These are phyloP conservation scores for Euspilapteryx auroguttella DNA, from an alignment of 2,888 invertebrate species.

Conservation along the genomic window DNA sequence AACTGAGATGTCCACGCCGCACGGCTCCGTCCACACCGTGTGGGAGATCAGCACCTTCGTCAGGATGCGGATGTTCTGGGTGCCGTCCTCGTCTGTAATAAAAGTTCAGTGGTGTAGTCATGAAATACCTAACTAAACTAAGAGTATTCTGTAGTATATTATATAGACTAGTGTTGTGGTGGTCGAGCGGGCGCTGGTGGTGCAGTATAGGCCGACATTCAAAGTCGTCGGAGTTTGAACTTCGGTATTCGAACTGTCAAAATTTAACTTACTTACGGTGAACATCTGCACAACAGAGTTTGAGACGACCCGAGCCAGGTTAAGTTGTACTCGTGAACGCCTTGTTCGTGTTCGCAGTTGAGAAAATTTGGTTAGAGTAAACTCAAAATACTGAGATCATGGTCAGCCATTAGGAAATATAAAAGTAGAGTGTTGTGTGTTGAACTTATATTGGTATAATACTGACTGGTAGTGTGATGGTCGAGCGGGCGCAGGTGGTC, in stretches of 20 bases:
- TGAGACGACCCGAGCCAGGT: too few relatives aligned
- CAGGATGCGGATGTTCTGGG: conserved; percentile 69
- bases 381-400: too few relatives aligned
- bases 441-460: too few relatives aligned
- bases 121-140: not conserved
- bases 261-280: too few relatives aligned
- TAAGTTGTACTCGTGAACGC: too few relatives aligned
- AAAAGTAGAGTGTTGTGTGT: too few relatives aligned
- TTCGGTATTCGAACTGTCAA: too few relatives aligned
- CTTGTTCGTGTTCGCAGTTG: too few relatives aligned
- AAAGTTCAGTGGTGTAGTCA: conserved; percentile 4
- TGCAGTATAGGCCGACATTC: conserved; percentile 74
- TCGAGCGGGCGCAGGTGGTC: conserved; percentile 76
- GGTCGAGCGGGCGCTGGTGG: conserved; percentile 74
- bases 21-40: conserved; percentile 91
- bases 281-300: too few relatives aligned
- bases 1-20: conserved; percentile 83
- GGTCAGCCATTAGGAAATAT: too few relatives aligned
- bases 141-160: not conserved
- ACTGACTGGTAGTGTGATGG: conserved; percentile 44
- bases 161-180: conserved; percentile 56
- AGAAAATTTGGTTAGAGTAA: too few relatives aligned
- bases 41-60: conserved; percentile 90
- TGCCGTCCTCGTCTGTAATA: conserved; percentile 56
- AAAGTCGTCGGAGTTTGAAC: too few relatives aligned